Evolutionary conservation across 2,888 invertebrate genomes (phyloP).

Genomic region (Charanyca ferruginea): DNA sequence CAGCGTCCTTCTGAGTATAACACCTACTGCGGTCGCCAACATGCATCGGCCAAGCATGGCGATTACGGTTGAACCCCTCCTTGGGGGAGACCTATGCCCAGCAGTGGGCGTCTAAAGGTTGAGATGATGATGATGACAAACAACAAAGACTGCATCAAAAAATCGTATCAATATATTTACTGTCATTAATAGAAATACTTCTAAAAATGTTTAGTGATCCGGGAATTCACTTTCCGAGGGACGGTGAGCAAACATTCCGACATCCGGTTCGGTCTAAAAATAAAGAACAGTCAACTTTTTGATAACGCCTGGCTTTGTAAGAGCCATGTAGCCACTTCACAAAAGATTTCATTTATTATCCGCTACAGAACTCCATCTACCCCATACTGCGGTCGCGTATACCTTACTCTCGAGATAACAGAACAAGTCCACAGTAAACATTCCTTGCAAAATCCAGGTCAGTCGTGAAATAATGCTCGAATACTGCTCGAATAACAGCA

Average conservation of each 20-base stretch:
- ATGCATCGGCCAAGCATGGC: too few relatives aligned
- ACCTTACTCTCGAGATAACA: constrained; percentile 33
- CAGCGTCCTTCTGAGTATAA: too few relatives aligned
- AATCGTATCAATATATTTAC: background rate
- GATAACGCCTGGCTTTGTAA: background rate
- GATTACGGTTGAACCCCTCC: too few relatives aligned
- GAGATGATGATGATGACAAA: too few relatives aligned
- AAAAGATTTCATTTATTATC: constrained; percentile 13
- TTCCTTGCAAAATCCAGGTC: constrained; percentile 52
- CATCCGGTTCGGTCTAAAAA: background rate
- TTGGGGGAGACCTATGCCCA: too few relatives aligned
- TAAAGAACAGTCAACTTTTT: background rate
- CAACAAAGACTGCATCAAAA: background rate
- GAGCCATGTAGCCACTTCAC: background rate
- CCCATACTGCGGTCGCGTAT: background rate
- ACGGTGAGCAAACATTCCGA: too few relatives aligned
- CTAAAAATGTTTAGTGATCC: background rate
- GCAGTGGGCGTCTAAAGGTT: too few relatives aligned
- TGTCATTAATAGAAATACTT: background rate
- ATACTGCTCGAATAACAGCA: constrained; percentile 22
- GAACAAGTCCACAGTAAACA: constrained; percentile 44
- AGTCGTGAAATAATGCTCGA: constrained; percentile 53
- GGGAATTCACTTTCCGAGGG: background rate
- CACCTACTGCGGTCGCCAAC: too few relatives aligned
- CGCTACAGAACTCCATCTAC: constrained; percentile 5